Percentiles rank a stretch among this genome's conserved stretches.
These are phyloP conservation scores for Galemys pyrenaicus DNA, from an alignment of 2,113 vertebrate genomes.

Conservation along the genomic window DNA sequence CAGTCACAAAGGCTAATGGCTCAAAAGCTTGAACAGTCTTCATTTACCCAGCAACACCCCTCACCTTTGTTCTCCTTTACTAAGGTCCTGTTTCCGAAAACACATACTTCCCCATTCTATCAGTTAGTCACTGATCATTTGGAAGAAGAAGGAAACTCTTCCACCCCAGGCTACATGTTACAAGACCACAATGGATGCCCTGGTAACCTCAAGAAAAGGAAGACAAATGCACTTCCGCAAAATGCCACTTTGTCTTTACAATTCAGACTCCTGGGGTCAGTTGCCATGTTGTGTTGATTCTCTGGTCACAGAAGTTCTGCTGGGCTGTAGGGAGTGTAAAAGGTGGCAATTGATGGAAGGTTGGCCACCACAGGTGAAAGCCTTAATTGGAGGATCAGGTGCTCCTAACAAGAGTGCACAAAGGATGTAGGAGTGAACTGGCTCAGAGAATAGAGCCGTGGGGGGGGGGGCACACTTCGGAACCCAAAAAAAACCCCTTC, in stretches of 20 bases:
- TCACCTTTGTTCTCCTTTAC: accelerated
- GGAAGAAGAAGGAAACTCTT: background rate
- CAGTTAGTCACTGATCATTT: background rate
- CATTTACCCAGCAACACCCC: no score
- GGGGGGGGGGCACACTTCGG: background rate
- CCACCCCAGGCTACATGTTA: background rate
- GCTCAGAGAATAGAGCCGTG: conserved; percentile 42
- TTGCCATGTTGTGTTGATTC: background rate
- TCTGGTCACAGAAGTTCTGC: conserved; percentile 32
- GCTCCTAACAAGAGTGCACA: conserved; percentile 49
- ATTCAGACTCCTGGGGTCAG: background rate
- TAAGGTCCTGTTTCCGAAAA: background rate
- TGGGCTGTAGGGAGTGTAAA: conserved; percentile 13
- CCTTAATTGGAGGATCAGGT: conserved; percentile 74
- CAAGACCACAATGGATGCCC: background rate
- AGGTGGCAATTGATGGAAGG: background rate
- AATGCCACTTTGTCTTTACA: conserved; percentile 21
- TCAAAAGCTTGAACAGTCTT: no score
- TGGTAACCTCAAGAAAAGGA: background rate
- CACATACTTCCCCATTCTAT: background rate
- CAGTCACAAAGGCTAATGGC: no score
- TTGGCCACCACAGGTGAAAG: conserved; percentile 13
- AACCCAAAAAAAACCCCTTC: conserved; percentile 59
- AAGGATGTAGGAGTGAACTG: conserved; percentile 35
- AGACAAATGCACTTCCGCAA: conserved; percentile 18